Base-by-base conservation (phyloP, 2,113 vertebrate genomes). In the Hylia prasina region DNA sequence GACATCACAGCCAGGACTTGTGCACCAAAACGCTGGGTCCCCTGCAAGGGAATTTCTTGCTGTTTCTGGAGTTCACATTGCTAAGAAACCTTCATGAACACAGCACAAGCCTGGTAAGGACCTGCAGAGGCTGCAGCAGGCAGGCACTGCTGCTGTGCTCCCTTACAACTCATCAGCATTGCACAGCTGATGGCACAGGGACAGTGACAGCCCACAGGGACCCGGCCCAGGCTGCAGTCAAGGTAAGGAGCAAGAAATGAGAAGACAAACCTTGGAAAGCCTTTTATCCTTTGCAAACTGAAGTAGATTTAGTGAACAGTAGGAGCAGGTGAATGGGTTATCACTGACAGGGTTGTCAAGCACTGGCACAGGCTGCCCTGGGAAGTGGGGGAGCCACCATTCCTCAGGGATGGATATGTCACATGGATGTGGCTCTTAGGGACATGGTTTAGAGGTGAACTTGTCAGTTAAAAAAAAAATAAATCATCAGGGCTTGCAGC, bases 201-300 rank as follows among this genome's bases (percentile, higher is more conserved):
- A 64, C 82, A 95, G 45, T 8, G 69, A 65, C 60, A 53, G 42
- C 78, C 82, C 50, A 2, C 0, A 73, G 87, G 82, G 80, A 72
- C 50, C 61, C 19, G 20, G 93, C 83, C 85, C 42, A 84, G 91
- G 91, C 13, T 78, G 91, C 48, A 90, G 61, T 22, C 65, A 96
- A 96, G 89, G 91, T 22, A 96, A 92, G 81, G 72, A 83, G 51
- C 48, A 91, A 82, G 47, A 54, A 35, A 94, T 54, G 60, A 51
- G 40, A 86, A 92, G 92, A 83, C 35, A 95, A 96, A 93, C 87
- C 65, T 81, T 39, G 77, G 86, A 86, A 94, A 23, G 10, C 1
- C 2, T 76, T 90, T 77, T 40, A 82, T 66, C 56, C 45, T 82
- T 51, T 79, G 50, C 25, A 83, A 85, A 82, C 13, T 53, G 58